These are phyloP conservation scores for Coptodon rendalli DNA, from an alignment of 2,113 vertebrate genomes.

Conservation along the genomic window DNA sequence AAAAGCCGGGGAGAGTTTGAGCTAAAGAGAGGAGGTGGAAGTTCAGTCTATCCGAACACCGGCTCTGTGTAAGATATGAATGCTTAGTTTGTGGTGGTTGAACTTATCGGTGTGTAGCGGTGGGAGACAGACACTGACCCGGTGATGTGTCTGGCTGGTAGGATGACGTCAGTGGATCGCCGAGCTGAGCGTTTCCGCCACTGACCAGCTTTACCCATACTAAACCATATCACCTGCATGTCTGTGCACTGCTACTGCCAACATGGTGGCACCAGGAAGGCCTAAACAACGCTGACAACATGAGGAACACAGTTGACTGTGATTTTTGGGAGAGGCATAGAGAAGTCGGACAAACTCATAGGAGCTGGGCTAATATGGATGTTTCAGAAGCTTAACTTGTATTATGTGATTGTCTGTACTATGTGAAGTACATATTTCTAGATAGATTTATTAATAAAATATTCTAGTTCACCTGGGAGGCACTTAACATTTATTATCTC, in stretches of 20 bases:
- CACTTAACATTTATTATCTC: background rate
- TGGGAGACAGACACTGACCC: background rate
- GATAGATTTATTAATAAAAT: background rate
- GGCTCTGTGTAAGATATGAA: background rate
- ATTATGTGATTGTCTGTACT: background rate
- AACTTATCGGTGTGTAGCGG: background rate
- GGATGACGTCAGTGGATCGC: constrained; percentile 54
- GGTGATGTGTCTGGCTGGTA: constrained; percentile 16
- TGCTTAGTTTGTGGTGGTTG: background rate
- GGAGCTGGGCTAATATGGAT: background rate
- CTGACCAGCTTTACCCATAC: background rate
- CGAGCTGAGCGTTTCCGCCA: background rate
- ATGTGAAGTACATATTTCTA: background rate
- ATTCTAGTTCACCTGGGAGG: background rate
- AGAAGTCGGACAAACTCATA: background rate
- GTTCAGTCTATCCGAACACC: background rate
- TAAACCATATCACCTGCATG: background rate
- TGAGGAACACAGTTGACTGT: background rate
- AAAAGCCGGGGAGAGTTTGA: background rate
- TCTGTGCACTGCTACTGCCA: background rate
- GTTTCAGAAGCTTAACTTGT: background rate
- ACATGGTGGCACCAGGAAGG: background rate
- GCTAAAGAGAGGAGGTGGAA: background rate
- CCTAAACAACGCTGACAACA: background rate
- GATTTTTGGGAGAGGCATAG: background rate